phyloP scores from a whole-genome alignment of 1,140 invertebrate genomes.

The Solenopsis fugax region DNA sequence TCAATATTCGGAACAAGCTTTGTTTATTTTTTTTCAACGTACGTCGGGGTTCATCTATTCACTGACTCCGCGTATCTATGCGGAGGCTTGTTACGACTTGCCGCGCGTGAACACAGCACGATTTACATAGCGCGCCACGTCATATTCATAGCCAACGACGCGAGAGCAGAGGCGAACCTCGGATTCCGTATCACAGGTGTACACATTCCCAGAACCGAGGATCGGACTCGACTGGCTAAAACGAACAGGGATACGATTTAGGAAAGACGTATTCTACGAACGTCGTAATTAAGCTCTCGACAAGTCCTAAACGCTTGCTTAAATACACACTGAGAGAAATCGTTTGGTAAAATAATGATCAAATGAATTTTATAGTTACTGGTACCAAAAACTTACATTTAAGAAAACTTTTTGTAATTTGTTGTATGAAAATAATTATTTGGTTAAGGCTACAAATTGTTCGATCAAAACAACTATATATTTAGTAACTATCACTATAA shows the following conservation, averaged over 20 bases:
- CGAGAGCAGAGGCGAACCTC: conserved; percentile 48
- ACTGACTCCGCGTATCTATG: conserved; percentile 2
- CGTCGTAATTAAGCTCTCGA: neutral
- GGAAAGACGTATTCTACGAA: conserved; percentile 42
- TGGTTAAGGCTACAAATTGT: no score
- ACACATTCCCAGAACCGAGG: conserved; percentile 30
- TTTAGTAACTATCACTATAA: no score
- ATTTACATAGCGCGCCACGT: conserved; percentile 32
- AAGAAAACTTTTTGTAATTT: no score
- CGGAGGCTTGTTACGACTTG: conserved; percentile 38
- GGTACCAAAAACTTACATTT: no score
- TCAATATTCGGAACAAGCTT: conserved; percentile 32
- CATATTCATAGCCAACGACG: conserved; percentile 43
- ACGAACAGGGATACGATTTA: conserved; percentile 60
- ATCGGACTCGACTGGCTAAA: neutral
- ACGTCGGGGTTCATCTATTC: conserved; percentile 3
- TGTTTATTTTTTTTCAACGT: conserved; percentile 20
- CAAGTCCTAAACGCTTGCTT: neutral
- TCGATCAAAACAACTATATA: no score
- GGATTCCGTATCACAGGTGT: conserved; percentile 46
- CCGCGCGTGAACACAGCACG: neutral
- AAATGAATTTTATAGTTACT: no score
- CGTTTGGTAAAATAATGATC: no score
- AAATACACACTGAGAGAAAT: no score
- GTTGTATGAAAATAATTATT: no score